Base-by-base conservation (phyloP, 2,888 invertebrate genomes). In the Sphinx pinastri region DNA sequence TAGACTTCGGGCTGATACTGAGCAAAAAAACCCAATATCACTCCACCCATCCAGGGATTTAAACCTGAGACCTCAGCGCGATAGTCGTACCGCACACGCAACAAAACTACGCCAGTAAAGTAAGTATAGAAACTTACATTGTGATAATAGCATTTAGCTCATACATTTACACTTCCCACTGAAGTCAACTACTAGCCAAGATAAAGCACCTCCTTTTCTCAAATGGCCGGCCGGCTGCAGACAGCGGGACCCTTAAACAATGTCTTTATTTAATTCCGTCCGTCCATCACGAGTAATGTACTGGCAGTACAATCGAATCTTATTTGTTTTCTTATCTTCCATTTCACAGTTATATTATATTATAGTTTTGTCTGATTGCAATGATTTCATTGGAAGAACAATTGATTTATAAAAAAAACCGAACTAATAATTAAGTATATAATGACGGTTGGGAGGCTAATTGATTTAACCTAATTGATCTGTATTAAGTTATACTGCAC, bases 241-340 rank as follows among this genome's bases (percentile, higher is more conserved):
- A 70, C 71, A 69, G 70, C 52, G 58, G 60, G 70, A 68, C 59
- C 45, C 67, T 68, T 70, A 16, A 55, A 71, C 68, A 71, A 74
- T 72, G 58, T 47, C 45, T 57, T 72, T 72, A 74, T 72, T 72
- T 70, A 63, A 69, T 71, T 74, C 51, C 51, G 49, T 45, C 47
- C 25, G 68, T n/a, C 59, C 54, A 38, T 25, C 31, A n/a, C 67
- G 19, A 58, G 63, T 63, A 63, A 63, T 63, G 63, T 10, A 11
- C 11, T 2, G 13, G 49, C 19, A 49, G 47, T 49, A 47, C 49
- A 19, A 16, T 59, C 14, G 13, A 38, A 59, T 59, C 58, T 38
- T 11, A 25, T 25, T 57, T 25, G 19, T 25, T 19, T 25, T 25
- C 25, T 25, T 16, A 19, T 31, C 25, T 13, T 25, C 51, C 51